Evolutionary conservation across 2,797 vertebrate species (phyloP), one percentile per base, ranked within the genome.

Genomic region (Falco naumanni): DNA sequence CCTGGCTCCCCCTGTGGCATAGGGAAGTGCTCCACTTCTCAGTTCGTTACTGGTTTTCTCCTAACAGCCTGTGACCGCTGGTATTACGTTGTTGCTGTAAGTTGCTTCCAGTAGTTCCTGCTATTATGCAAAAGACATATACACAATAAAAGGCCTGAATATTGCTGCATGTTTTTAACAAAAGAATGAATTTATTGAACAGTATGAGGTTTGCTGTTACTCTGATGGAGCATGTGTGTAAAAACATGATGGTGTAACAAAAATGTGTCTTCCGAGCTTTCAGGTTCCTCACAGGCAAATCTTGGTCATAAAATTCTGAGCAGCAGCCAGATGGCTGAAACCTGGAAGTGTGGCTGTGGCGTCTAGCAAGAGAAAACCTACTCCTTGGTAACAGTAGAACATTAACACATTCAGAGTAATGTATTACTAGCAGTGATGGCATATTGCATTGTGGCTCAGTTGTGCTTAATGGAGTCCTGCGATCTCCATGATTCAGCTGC

Each of bases 231-330:
- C 16, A 2, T 56, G 2, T 22, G 13, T 47, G 24, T 91, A 64
- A 81, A 60, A 84, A 90, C 1, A 1, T 5, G 4, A 39, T 16
- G 11, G 6, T 39, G 21, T 53, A 34, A 66, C 39, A 76, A 63
- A 87, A 70, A 48, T 10, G 31, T 54, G 13, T 70, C 29, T 89
- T 90, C 28, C 37, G 87, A 76, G 48, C 51, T 79, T 90, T 72
- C 61, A 80, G 48, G 63, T 91, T 93, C 43, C 83, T 96, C 45
- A 64, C 24, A 66, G 76, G 37, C 25, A 84, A 60, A 90, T 85
- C 76, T 86, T 84, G 77, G 89, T 79, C 88, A 60, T 63, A 91
- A 94, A 91, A 95, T 74, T 92, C 94, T 78, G 41, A 84, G 84
- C 59, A 93, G 82, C 65, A 91, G 45, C 59, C 96, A 81, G 76